Percentiles rank a stretch among this genome's conserved stretches.
Evolutionary conservation across 1,140 invertebrate genomes (phyloP).

Genomic region (Drosophila cardini): DNA sequence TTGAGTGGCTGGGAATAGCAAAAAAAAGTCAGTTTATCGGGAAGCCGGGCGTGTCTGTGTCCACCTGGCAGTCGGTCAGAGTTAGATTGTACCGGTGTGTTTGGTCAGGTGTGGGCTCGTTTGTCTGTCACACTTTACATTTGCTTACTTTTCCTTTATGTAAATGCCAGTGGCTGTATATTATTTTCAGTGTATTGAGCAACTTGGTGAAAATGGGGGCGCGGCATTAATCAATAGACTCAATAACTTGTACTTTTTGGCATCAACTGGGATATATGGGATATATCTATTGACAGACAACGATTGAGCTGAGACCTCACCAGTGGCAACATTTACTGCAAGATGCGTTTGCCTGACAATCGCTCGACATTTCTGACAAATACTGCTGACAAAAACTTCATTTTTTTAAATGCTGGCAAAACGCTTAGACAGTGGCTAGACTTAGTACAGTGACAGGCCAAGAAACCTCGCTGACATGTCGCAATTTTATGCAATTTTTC

Average conservation of each 20-base stretch:
- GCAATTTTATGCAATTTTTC: slow-evolving; percentile 77
- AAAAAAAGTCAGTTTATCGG: slow-evolving; percentile 18
- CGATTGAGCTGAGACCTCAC: slow-evolving; percentile 57
- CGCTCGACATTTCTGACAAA: slow-evolving; percentile 80
- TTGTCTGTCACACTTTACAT: slow-evolving; percentile 76
- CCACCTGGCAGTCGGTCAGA: slow-evolving; percentile 20
- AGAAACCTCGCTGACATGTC: slow-evolving; percentile 50
- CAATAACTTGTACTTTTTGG: slow-evolving; percentile 16
- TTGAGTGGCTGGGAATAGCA: slow-evolving; percentile 45
- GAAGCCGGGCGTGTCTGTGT: slow-evolving; percentile 28
- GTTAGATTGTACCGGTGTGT: slow-evolving; percentile 46
- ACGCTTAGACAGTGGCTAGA: slow-evolving; percentile 60
- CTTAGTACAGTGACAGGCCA: slow-evolving; percentile 68
- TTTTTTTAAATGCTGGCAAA: slow-evolving; percentile 47
- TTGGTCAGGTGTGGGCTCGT: slow-evolving; percentile 77
- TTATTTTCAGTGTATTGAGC: slow-evolving; percentile 38
- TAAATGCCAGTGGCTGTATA: slow-evolving; percentile 55
- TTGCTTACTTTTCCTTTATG: slow-evolving; percentile 76
- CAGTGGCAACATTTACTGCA: slow-evolving; percentile 34
- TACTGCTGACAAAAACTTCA: slow-evolving; percentile 71
- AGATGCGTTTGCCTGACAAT: slow-evolving; percentile 70
- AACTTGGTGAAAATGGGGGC: slow-evolving; percentile 49
- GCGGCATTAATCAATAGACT: slow-evolving; percentile 15
- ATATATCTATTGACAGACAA: slow-evolving; percentile 11
- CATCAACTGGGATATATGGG: neutral